Conservation (phyloP, 1,140 invertebrate species). For the Lutraria rhynchaena region DNA sequence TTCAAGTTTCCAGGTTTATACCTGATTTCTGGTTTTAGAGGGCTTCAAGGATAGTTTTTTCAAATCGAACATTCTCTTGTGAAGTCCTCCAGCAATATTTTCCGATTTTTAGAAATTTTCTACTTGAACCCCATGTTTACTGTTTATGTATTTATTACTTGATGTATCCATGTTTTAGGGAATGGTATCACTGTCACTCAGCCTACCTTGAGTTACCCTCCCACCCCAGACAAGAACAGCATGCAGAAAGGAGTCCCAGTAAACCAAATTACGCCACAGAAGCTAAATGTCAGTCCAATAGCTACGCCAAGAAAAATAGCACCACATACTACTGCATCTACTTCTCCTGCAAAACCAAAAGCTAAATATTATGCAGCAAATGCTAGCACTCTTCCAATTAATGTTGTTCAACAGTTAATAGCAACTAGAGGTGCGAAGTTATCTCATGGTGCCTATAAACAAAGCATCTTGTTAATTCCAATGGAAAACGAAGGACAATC, state of each 20-base stretch:
- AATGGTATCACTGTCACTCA: neutral
- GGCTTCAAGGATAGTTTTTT: too few species aligned
- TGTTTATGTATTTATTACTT: too few species aligned
- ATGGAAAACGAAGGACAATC: conserved; percentile 52
- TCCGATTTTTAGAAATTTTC: too few species aligned
- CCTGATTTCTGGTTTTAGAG: too few species aligned
- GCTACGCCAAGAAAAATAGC: conserved; percentile 54
- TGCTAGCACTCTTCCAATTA: conserved; percentile 56
- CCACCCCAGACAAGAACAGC: conserved; percentile 11
- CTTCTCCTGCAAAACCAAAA: conserved; percentile 24
- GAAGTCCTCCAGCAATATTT: too few species aligned
- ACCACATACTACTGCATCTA: conserved; percentile 16
- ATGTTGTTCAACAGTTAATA: conserved; percentile 56
- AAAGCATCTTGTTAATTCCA: conserved; percentile 52
- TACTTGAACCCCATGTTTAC: too few species aligned
- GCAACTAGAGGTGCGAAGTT: conserved; percentile 47
- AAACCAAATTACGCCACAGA: conserved; percentile 32
- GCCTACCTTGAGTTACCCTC: neutral
- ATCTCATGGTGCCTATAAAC: conserved; percentile 41
- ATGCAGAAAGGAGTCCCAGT: neutral
- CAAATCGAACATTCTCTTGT: too few species aligned
- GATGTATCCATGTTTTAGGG: neutral
- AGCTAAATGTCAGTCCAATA: conserved; percentile 6
- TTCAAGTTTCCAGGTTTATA: too few species aligned
- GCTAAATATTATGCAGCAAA: conserved; percentile 54